Evolutionary conservation across 1,140 invertebrate genomes (phyloP).

Genomic region (Parapsyche elsis): DNA sequence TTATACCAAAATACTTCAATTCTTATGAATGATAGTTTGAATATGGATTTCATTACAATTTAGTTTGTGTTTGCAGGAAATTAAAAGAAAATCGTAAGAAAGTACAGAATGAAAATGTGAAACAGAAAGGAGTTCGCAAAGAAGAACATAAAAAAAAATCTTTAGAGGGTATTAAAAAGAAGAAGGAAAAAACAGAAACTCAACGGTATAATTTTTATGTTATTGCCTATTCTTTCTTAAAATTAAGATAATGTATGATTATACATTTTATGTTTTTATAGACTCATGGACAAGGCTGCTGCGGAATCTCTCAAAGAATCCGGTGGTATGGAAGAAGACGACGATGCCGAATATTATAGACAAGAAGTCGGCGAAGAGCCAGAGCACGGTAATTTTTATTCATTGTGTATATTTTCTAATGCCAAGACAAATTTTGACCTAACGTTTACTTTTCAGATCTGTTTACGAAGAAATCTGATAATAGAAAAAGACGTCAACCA

Average conservation of each 20-base stretch:
- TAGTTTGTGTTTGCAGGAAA: slow-evolving; percentile 65
- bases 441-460: slow-evolving; percentile 60
- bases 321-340: slow-evolving; percentile 73
- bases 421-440: background rate
- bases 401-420: background rate
- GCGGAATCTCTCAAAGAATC: slow-evolving; percentile 67
- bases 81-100: slow-evolving; percentile 82
- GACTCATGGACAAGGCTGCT: slow-evolving; percentile 64
- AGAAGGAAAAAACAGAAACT: slow-evolving; percentile 67
- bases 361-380: slow-evolving; percentile 89
- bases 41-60: slow-evolving; percentile 42
- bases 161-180: slow-evolving; percentile 76
- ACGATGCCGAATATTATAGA: slow-evolving; percentile 85
- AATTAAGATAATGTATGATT: background rate
- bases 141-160: slow-evolving; percentile 77
- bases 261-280: slow-evolving; percentile 51
- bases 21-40: background rate
- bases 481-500: slow-evolving; percentile 4
- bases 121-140: slow-evolving; percentile 75
- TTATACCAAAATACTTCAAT: background rate
- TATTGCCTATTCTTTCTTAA: background rate
- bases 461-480: slow-evolving; percentile 51
- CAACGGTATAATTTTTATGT: slow-evolving; percentile 59
- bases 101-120: slow-evolving; percentile 80
- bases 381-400: slow-evolving; percentile 73